Conservation (phyloP, 2,797 vertebrate genomes). For the Neosilurus mollespiculum region DNA sequence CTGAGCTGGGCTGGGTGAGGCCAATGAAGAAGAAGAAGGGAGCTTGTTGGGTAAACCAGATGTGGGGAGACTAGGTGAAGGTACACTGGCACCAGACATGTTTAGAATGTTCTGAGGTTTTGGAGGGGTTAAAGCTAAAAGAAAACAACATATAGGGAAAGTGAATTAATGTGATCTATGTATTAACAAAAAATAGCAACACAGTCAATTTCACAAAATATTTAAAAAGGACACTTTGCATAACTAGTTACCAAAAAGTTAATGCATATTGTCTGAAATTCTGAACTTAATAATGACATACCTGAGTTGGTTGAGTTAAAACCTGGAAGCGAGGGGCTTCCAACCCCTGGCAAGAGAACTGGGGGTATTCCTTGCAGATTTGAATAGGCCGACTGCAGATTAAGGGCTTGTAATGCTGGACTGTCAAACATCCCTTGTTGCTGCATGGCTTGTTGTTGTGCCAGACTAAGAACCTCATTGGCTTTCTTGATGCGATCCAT, state of each 20-base stretch:
- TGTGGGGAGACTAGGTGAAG: constrained; percentile 96
- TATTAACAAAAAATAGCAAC: not conserved
- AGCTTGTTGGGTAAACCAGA: constrained; percentile 98
- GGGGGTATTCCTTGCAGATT: constrained; percentile 97
- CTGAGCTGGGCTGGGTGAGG: constrained; percentile 88
- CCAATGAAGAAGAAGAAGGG: constrained; percentile 85
- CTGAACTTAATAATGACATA: constrained; percentile 62
- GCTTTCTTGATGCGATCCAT: constrained; percentile 99
- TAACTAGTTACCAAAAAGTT: not conserved
- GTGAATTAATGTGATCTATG: constrained; percentile 40
- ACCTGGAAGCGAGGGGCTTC: constrained; percentile 93
- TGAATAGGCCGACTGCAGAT: constrained; percentile 91
- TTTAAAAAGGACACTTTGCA: not conserved
- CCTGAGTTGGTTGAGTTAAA: constrained; percentile 99
- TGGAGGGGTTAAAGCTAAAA: constrained; percentile 98
- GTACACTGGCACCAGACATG: constrained; percentile 97
- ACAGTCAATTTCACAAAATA: not conserved
- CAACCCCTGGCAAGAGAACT: constrained; percentile 94
- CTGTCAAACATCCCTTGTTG: constrained; percentile 96
- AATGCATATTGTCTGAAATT: not conserved
- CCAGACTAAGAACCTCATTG: constrained; percentile 96
- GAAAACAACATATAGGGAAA: constrained; percentile 40
- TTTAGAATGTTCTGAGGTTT: constrained; percentile 97
- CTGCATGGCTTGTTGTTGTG: constrained; percentile 87
- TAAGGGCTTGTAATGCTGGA: constrained; percentile 92